Conservation (phyloP, 2,797 vertebrate genomes). For the Scolopax bukidnonensis region DNA sequence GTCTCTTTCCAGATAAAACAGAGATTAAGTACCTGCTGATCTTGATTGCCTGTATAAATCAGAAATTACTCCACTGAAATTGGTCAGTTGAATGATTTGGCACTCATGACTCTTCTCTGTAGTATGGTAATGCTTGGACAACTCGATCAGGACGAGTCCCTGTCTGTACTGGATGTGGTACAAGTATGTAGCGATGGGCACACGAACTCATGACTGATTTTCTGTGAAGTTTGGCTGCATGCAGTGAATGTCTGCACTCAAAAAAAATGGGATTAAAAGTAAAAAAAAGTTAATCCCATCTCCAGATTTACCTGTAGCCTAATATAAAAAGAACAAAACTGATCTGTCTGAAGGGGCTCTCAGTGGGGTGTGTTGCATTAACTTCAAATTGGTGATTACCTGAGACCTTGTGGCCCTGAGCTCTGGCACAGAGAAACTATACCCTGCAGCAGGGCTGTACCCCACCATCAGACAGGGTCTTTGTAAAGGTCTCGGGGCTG, state of each 20-base stretch:
- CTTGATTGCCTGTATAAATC: neutral
- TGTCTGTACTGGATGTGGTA: neutral
- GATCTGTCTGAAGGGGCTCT: neutral
- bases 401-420: conserved; percentile 3
- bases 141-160: neutral
- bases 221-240: conserved; percentile 36
- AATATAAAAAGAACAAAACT: neutral
- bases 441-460: neutral
- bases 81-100: neutral
- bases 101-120: neutral
- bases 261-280: neutral
- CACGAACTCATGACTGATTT: conserved; percentile 31
- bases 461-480: neutral
- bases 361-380: neutral
- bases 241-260: neutral
- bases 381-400: neutral
- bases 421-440: neutral
- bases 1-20: conserved; percentile 33
- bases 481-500: neutral
- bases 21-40: neutral
- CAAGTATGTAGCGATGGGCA: conserved; percentile 1
- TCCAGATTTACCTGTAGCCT: conserved; percentile 53
- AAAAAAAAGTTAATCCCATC: conserved; percentile 11
- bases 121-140: neutral
- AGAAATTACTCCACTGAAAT: neutral